Conservation (phyloP, 1,140 invertebrate genomes). For the Cydia strobilella region DNA sequence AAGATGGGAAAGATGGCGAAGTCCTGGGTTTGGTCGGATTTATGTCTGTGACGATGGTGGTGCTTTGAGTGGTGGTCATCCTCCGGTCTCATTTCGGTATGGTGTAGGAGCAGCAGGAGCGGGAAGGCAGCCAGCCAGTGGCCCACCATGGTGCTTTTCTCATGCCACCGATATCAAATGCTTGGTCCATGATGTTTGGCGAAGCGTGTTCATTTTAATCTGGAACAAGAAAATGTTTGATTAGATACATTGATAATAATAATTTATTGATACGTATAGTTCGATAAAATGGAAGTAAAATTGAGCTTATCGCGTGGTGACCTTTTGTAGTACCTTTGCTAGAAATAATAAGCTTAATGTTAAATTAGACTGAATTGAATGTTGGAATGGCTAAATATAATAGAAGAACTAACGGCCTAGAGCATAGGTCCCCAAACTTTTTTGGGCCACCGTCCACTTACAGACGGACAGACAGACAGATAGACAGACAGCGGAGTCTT, state of each 20-base stretch:
- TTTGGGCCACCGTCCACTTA: no score
- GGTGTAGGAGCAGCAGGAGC: constrained; percentile 51
- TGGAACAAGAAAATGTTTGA: constrained; percentile 55
- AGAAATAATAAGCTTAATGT: no score
- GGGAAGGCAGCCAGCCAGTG: constrained; percentile 59
- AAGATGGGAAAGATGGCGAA: constrained; percentile 10
- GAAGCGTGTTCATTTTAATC: constrained; percentile 54
- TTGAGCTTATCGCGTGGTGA: no score
- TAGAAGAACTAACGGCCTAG: no score
- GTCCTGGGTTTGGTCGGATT: constrained; percentile 45
- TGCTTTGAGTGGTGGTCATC: constrained; percentile 45
- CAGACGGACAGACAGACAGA: no score
- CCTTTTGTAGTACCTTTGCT: no score
- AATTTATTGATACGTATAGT: neutral
- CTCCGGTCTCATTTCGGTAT: constrained; percentile 56
- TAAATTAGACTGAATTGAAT: no score
- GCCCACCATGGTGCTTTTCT: constrained; percentile 60
- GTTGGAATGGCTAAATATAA: no score
- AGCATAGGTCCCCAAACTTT: no score
- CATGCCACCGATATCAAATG: constrained; percentile 58
- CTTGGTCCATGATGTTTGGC: constrained; percentile 48
- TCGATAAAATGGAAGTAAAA: neutral
- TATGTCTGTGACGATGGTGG: constrained; percentile 68
- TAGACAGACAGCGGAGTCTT: no score
- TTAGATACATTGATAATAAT: neutral